These are phyloP conservation scores for Coelinius sp. DNA, from an alignment of 2,888 invertebrate species.

Conservation along the genomic window DNA sequence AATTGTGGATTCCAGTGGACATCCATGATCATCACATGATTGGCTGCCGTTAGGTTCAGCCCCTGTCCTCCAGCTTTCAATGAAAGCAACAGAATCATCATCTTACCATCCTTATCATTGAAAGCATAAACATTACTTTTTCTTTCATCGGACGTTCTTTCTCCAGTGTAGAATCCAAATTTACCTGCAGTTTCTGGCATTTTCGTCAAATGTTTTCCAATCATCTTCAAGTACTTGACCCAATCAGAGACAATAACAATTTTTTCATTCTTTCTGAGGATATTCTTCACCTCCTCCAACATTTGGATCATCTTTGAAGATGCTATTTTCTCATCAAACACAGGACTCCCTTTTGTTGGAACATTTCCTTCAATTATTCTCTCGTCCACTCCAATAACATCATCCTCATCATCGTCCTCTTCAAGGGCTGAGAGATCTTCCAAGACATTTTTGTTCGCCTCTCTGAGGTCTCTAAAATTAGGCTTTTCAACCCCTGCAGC, in stretches of 20 bases:
- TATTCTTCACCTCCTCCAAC: neutral
- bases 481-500: too few species aligned
- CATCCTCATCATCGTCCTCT: too few species aligned
- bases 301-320: neutral
- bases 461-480: neutral
- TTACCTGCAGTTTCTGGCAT: neutral
- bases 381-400: neutral
- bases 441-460: neutral
- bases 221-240: neutral
- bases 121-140: neutral
- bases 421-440: neutral
- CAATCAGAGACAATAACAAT: neutral
- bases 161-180: neutral
- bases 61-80: constrained; percentile 96
- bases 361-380: neutral
- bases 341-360: neutral
- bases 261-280: neutral
- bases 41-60: constrained; percentile 93
- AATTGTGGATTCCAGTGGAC: constrained; percentile 98
- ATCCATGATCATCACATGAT: constrained; percentile 91
- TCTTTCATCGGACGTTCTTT: neutral
- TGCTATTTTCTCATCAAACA: neutral
- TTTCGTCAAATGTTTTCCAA: constrained; percentile 64
- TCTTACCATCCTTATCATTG: neutral
- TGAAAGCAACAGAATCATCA: constrained; percentile 80